phyloP scores from a whole-genome alignment of 1,140 invertebrate species.

The Formica selysi region DNA sequence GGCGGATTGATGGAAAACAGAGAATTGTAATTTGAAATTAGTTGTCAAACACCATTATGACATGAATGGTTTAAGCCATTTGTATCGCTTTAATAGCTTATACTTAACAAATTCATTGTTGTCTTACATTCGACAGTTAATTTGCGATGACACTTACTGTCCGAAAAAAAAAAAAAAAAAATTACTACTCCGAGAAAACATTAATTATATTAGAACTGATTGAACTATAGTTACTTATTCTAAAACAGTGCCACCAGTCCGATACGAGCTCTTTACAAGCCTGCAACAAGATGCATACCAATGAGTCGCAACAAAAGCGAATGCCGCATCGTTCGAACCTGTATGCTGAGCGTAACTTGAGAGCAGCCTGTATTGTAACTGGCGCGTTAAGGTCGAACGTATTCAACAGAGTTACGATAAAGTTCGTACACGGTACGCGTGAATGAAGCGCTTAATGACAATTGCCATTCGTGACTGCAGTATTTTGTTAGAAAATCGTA shows the following conservation, averaged over 20 bases:
- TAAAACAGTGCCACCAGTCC: background rate
- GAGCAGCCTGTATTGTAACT: constrained; percentile 34
- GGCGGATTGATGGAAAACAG: constrained; percentile 17
- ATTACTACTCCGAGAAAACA: background rate
- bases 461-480: constrained; percentile 40
- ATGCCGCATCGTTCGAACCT: background rate
- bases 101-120: background rate
- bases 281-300: constrained; percentile 45
- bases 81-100: constrained; percentile 1
- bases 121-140: background rate
- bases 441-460: constrained; percentile 56
- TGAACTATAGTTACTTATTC: constrained; percentile 3
- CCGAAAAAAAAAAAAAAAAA: background rate
- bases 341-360: constrained; percentile 2
- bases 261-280: constrained; percentile 29
- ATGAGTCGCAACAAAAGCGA: constrained; percentile 44
- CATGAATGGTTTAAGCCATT: constrained; percentile 4
- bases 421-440: constrained; percentile 15
- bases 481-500: constrained; percentile 31
- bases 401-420: constrained; percentile 51
- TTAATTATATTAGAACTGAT: constrained; percentile 28
- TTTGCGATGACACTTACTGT: background rate
- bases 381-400: constrained; percentile 32
- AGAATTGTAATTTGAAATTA: constrained; percentile 34
- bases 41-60: constrained; percentile 15